Percentiles rank a stretch among this genome's conserved stretches.
Conservation (phyloP, 2,888 invertebrate species). For the Lamellibrachia satsuma region DNA sequence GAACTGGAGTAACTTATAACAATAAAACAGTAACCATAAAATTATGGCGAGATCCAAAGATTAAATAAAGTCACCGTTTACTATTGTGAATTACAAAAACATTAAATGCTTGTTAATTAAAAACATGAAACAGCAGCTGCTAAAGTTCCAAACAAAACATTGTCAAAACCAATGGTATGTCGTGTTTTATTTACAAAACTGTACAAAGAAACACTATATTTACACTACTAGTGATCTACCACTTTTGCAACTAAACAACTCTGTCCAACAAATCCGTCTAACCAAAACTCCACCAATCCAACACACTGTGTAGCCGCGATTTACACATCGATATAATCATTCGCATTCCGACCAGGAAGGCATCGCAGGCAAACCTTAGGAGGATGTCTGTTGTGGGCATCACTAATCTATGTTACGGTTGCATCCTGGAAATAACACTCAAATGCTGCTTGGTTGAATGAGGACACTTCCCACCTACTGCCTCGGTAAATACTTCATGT, state of each 20-base stretch:
- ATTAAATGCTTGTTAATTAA: background rate
- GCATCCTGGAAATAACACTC: background rate
- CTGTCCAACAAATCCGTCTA: background rate
- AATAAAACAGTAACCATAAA: too few relatives aligned
- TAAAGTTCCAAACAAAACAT: too few relatives aligned
- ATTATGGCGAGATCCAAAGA: background rate
- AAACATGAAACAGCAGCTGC: background rate
- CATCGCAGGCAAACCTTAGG: background rate
- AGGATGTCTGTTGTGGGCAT: background rate
- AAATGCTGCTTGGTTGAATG: background rate
- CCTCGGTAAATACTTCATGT: background rate
- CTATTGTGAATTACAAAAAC: conserved; percentile 9
- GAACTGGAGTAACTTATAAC: background rate
- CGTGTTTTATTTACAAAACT: conserved; percentile 17
- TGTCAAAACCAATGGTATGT: background rate
- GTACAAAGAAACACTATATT: conserved; percentile 17
- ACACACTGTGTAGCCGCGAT: background rate
- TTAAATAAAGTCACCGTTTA: background rate
- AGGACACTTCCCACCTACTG: background rate
- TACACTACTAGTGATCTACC: background rate
- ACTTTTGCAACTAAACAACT: background rate
- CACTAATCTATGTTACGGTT: background rate
- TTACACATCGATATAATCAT: background rate
- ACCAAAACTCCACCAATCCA: background rate
- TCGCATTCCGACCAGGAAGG: background rate